Evolutionary conservation across 2,888 invertebrate genomes (phyloP).

Genomic region (Drosophila pseudotakahashii): DNA sequence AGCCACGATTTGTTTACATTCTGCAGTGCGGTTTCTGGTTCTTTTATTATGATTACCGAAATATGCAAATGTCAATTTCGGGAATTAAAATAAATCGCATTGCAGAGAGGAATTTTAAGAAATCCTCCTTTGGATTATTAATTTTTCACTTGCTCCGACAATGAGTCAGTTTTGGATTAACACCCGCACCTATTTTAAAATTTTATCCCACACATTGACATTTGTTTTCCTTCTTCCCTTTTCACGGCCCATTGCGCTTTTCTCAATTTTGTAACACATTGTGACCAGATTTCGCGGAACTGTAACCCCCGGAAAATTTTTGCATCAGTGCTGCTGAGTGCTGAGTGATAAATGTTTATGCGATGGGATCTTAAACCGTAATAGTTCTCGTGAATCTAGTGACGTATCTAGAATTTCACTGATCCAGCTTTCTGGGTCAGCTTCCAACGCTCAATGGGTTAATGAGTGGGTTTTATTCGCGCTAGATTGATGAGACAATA

Average conservation of each 20-base stretch:
- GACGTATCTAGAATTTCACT: constrained; percentile 1
- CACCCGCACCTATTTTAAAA: not conserved
- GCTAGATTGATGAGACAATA: constrained; percentile 16
- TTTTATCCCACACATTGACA: constrained; percentile 40
- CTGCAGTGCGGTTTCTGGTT: constrained; percentile 17
- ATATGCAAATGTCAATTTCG: constrained; percentile 37
- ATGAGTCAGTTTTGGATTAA: constrained; percentile 32
- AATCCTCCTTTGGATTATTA: constrained; percentile 5
- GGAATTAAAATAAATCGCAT: not conserved
- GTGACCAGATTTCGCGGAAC: constrained; percentile 68
- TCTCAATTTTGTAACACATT: constrained; percentile 66
- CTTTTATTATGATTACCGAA: constrained; percentile 20
- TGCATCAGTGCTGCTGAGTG: constrained; percentile 39
- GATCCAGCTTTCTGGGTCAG: constrained; percentile 12
- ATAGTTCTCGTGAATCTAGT: constrained; percentile 16
- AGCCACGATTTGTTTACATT: constrained; percentile 37
- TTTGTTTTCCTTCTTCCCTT: constrained; percentile 25
- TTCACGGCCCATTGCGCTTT: constrained; percentile 45
- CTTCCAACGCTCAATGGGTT: constrained; percentile 15
- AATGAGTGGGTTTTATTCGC: constrained; percentile 24
- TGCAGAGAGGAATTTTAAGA: not conserved
- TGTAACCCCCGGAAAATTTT: constrained; percentile 28
- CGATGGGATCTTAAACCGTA: constrained; percentile 12
- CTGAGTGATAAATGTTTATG: constrained; percentile 29
- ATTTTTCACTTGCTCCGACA: constrained; percentile 6